These are phyloP conservation scores for Centruroides sculpturatus DNA, from an alignment of 1,140 invertebrate species.

Conservation along the genomic window DNA sequence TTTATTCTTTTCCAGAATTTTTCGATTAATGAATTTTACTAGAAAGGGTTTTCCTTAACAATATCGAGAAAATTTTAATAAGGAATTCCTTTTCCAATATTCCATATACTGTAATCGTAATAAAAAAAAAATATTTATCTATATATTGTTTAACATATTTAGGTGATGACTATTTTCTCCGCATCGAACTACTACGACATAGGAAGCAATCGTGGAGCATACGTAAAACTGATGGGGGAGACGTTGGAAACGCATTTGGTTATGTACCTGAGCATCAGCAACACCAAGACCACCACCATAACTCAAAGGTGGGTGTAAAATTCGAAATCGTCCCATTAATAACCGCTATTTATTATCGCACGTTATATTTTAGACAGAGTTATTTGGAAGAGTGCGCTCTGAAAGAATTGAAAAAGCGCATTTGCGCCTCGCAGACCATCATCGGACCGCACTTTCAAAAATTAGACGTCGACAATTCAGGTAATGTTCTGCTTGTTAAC, in stretches of 20 bases:
- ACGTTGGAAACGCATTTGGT: slow-evolving; percentile 60
- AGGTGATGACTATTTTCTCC: slow-evolving; percentile 85
- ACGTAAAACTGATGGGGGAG: slow-evolving; percentile 54
- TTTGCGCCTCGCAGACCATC: slow-evolving; percentile 1
- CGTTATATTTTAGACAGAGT: slow-evolving; percentile 1
- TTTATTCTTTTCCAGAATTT: no score
- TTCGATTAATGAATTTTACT: no score
- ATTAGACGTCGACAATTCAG: not conserved
- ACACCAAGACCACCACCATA: slow-evolving; percentile 50
- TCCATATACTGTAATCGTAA: no score
- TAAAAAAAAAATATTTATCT: no score
- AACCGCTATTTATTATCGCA: not conserved
- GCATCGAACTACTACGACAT: slow-evolving; percentile 88
- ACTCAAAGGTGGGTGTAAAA: slow-evolving; percentile 40
- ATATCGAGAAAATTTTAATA: no score
- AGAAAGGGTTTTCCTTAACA: no score
- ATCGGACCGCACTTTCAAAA: slow-evolving; percentile 3
- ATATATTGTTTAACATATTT: no score
- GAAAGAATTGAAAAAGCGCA: not conserved
- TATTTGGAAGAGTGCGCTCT: not conserved
- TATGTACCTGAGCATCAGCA: slow-evolving; percentile 55
- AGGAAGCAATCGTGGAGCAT: slow-evolving; percentile 81
- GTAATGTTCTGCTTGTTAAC: not conserved
- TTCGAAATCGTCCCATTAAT: no score
- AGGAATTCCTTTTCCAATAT: no score